These are phyloP conservation scores for Takifugu flavidus DNA, from an alignment of 2,113 vertebrate species.

Conservation along the genomic window DNA sequence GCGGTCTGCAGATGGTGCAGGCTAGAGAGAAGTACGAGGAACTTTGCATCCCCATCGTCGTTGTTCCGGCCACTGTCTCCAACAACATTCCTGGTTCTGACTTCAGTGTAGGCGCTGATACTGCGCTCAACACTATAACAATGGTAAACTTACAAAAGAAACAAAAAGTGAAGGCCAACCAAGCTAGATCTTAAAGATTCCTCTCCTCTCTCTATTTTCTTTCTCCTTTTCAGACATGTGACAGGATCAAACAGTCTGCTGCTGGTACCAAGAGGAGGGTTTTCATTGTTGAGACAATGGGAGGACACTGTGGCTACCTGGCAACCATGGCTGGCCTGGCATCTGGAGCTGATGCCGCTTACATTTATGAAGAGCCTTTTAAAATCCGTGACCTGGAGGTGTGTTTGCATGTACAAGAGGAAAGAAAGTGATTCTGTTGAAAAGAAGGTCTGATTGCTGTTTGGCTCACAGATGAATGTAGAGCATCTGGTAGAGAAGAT, in stretches of 20 bases:
- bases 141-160: constrained; percentile 31
- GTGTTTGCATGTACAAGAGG: constrained; percentile 1
- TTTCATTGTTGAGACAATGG: constrained; percentile 96
- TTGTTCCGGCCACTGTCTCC: constrained; percentile 88
- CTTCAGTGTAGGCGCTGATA: constrained; percentile 88
- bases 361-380: constrained; percentile 89
- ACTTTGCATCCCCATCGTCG: constrained; percentile 84
- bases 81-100: constrained; percentile 91
- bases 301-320: constrained; percentile 93
- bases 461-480: constrained; percentile 78
- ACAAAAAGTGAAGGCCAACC: background rate
- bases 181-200: background rate
- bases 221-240: constrained; percentile 77
- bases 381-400: constrained; percentile 89
- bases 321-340: constrained; percentile 92
- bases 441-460: background rate
- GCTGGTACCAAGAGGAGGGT: constrained; percentile 93
- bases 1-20: constrained; percentile 82
- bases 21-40: constrained; percentile 85
- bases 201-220: background rate
- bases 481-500: constrained; percentile 89
- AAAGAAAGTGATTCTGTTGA: background rate
- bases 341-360: constrained; percentile 86
- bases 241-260: constrained; percentile 93
- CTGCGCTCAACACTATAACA: constrained; percentile 88